A percentile compares a stretch with the other conserved stretches of the same genome.
Evolutionary conservation across 2,797 vertebrate genomes (phyloP).

Genomic region (Aplochiton taeniatus): DNA sequence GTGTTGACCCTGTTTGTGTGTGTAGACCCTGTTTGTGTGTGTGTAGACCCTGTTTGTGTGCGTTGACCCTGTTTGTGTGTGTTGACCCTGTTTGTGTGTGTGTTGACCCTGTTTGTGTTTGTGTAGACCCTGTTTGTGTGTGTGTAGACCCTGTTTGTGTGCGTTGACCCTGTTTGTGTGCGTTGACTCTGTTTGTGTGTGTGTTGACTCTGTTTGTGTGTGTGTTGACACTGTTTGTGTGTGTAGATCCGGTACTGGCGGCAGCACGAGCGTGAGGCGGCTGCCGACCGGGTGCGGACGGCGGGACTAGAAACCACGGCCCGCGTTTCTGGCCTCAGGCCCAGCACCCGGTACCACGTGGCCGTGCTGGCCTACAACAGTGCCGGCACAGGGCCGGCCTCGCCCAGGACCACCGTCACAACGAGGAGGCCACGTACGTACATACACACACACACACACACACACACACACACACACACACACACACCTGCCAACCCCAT

Average conservation of each 20-base stretch:
- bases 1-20: not conserved
- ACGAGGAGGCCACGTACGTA: conserved; percentile 91
- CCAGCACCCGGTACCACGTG: conserved; percentile 90
- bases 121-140: not conserved
- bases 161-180: too few species aligned
- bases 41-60: conserved; percentile 90
- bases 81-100: not conserved
- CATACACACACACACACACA: not conserved
- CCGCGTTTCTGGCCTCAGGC: conserved; percentile 82
- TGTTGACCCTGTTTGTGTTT: too few species aligned
- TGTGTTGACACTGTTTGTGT: not conserved
- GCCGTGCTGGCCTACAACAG: conserved; percentile 92
- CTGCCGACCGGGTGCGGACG: conserved; percentile 90
- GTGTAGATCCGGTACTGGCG: conserved; percentile 94
- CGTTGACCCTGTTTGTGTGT: too few species aligned
- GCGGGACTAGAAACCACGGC: conserved; percentile 83
- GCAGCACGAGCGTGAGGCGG: conserved; percentile 90
- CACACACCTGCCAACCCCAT: too few species aligned
- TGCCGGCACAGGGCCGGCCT: conserved; percentile 90
- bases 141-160: not conserved
- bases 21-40: conserved; percentile 82
- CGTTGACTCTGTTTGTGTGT: not conserved
- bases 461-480: conserved; percentile 5
- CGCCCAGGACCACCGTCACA: conserved; percentile 80
- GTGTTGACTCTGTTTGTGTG: not conserved